Evolutionary conservation across 2,888 invertebrate species (phyloP).

Genomic region (Chrysomela aeneicollis): DNA sequence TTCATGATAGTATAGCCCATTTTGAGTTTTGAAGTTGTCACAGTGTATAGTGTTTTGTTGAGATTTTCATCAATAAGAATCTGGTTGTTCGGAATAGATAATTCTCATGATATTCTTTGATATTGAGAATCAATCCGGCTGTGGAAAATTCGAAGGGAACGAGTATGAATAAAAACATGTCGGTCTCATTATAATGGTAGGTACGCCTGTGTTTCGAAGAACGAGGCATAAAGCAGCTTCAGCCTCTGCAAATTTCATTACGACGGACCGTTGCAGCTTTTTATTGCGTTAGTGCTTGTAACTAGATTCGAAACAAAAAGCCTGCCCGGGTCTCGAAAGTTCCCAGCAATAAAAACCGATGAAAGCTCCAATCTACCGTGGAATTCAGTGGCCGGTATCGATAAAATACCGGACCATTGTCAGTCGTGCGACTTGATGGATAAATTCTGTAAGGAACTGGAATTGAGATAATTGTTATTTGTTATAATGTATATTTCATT

Average conservation of each 20-base stretch:
- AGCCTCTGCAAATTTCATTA: constrained; percentile 18
- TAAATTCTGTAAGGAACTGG: no score
- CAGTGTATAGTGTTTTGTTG: no score
- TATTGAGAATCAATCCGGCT: no score
- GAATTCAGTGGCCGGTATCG: background rate
- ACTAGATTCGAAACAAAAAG: constrained; percentile 18
- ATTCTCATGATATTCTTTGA: no score
- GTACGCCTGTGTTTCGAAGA: background rate
- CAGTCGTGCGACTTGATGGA: background rate
- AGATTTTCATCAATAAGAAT: no score
- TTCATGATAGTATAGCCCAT: no score
- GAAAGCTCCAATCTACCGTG: constrained; percentile 11
- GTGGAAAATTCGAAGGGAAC: no score
- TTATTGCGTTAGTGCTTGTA: constrained; percentile 13
- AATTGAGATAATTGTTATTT: no score
- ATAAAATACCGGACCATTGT: background rate
- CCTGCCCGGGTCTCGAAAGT: background rate
- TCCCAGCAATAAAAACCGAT: constrained; percentile 16
- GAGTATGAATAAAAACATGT: no score
- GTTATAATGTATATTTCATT: no score
- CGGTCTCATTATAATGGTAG: background rate
- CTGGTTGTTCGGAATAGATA: no score
- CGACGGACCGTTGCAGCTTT: constrained; percentile 11
- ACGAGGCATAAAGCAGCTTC: background rate
- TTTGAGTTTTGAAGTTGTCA: no score